These are phyloP conservation scores for Bombus impatiens DNA, from an alignment of 1,140 invertebrate species.

Conservation along the genomic window DNA sequence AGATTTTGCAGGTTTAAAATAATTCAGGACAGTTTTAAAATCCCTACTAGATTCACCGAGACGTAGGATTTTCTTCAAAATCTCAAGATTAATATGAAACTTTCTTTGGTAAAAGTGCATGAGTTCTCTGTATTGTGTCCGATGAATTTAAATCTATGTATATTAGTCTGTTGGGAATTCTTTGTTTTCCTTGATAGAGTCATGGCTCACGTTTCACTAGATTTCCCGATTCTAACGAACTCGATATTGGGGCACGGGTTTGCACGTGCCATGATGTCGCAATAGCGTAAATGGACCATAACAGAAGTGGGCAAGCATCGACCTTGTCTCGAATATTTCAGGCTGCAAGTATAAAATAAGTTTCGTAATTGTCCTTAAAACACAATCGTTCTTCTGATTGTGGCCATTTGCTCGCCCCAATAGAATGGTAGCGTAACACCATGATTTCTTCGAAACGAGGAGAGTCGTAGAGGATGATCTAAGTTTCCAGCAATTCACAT, in stretches of 20 bases:
- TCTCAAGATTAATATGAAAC: background rate
- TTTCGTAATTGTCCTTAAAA: constrained; percentile 1
- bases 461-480: background rate
- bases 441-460: background rate
- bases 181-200: background rate
- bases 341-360: background rate
- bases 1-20: background rate
- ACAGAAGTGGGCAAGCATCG: background rate
- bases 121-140: background rate
- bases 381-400: background rate
- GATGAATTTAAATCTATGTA: too few relatives aligned
- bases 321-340: background rate
- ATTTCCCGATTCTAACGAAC: background rate
- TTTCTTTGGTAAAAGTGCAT: background rate
- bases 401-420: background rate
- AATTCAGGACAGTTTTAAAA: background rate
- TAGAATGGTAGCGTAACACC: too few relatives aligned
- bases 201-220: background rate
- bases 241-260: background rate
- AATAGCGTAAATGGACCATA: constrained; percentile 1
- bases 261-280: background rate
- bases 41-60: background rate
- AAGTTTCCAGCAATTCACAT: background rate
- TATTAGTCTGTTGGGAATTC: background rate
- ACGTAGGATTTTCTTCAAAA: background rate